Evolutionary conservation across 2,888 invertebrate genomes (phyloP), one percentile per base, ranked within the genome.

Genomic region (Leptopterna dolabrata): DNA sequence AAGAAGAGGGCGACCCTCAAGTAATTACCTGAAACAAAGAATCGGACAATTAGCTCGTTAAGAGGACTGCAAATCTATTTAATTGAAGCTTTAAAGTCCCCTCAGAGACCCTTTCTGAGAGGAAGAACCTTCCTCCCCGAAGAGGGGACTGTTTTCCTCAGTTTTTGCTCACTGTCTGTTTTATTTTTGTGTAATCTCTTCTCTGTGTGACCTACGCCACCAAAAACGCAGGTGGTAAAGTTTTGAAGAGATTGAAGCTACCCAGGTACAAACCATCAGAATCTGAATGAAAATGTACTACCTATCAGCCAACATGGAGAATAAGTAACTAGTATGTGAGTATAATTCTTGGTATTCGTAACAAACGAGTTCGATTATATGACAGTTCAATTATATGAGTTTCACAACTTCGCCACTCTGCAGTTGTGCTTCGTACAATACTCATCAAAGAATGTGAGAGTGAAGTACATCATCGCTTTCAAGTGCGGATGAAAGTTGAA

Each of bases 11-110:
- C 14, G 14, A 55, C 24, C 83, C 83, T 41, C 70, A 16, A n/a
- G 36, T 73, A 85, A 85, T 85, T 85, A 85, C 85, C 85, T 85
- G 85, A 47, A 85, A 85, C 85, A 85, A 85, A 85, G 85, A 85
- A 85, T 85, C 47, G 51, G 73, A 76, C 85, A 85, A 85, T 85
- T 85, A 85, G 85, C 85, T 85, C 85, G 85, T 73, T 71, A 85
- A 51, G 43, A n/a, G 83, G 36, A 71, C 70, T 70, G 70, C 81
- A 27, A 85, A 76, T 45, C 76, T 73, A 85, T 85, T 63, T 85
- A 85, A 85, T 85, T 73, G 76, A 45, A 47, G 85, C 76, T 27
- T 47, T 73, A 73, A 84, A 70, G 41, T 71, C 71, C 43, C 43
- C 70, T 41, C 43, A 19, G 24, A 84, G 71, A 47, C 85, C 85